A percentile compares a stretch with the other conserved stretches of the same genome.
phyloP scores from a whole-genome alignment of 2,888 invertebrate genomes.

The Galerucella pusilla region DNA sequence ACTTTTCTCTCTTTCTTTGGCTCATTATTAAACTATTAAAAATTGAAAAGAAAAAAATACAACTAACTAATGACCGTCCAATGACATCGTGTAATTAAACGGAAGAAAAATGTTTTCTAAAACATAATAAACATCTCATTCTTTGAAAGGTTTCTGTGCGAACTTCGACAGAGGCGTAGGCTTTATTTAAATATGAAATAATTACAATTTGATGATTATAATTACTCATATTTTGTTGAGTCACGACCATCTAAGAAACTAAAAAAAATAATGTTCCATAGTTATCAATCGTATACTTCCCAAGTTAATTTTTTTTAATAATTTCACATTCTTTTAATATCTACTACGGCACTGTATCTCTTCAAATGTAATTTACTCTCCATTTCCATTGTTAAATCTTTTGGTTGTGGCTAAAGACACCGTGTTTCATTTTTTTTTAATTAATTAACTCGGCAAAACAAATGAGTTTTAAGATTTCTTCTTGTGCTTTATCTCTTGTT shows the following conservation, averaged over 20 bases:
- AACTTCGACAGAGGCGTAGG: constrained; percentile 21
- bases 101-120: constrained; percentile 55
- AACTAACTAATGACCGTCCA: constrained; percentile 50
- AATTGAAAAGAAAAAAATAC: constrained; percentile 39
- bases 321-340: neutral
- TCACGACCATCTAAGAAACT: too few species aligned
- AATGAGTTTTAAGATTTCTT: constrained; percentile 62
- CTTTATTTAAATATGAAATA: neutral
- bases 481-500: constrained; percentile 53
- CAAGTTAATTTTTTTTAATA: too few species aligned
- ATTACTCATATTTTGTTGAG: too few species aligned
- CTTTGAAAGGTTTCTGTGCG: constrained; percentile 39
- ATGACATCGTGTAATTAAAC: constrained; percentile 61
- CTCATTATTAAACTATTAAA: constrained; percentile 43
- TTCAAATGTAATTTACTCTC: constrained; percentile 42
- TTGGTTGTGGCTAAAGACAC: constrained; percentile 47
- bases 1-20: constrained; percentile 34
- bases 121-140: constrained; percentile 57
- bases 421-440: constrained; percentile 60
- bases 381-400: constrained; percentile 53
- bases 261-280: too few species aligned
- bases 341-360: constrained; percentile 11
- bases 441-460: constrained; percentile 63
- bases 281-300: too few species aligned
- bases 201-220: too few species aligned